Percentiles rank a stretch among this genome's conserved stretches.
Evolutionary conservation across 2,797 vertebrate genomes (phyloP).

Genomic region (Nyctibius grandis): DNA sequence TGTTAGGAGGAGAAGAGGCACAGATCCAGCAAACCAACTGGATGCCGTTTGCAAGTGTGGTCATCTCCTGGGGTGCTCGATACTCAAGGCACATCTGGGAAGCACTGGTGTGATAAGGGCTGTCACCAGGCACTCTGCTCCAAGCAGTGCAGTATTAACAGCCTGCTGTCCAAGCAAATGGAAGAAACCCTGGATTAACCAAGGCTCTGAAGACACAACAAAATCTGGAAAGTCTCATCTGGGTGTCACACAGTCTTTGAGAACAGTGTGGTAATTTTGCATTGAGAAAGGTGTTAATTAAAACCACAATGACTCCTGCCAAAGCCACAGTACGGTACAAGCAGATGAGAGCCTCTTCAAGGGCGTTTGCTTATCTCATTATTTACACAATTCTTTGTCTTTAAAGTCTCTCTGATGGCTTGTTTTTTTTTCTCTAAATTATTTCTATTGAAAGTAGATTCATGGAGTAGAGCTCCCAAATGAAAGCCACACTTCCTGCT

Average conservation of each 20-base stretch:
- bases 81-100: not conserved
- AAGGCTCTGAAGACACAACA: not conserved
- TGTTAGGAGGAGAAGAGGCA: not conserved
- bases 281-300: slow-evolving; percentile 34
- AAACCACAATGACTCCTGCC: not conserved
- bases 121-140: not conserved
- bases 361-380: not conserved
- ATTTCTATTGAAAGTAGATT: not conserved
- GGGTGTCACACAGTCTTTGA: not conserved
- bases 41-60: not conserved
- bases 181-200: not conserved
- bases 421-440: not conserved
- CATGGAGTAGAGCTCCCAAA: not conserved
- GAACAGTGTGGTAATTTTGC: not conserved
- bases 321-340: not conserved
- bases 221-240: not conserved
- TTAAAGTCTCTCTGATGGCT: not conserved
- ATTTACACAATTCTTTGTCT: not conserved
- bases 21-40: not conserved
- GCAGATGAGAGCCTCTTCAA: not conserved
- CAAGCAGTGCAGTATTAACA: not conserved
- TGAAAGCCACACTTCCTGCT: not conserved
- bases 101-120: not conserved
- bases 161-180: not conserved
- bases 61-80: not conserved